phyloP scores from a whole-genome alignment of 2,888 invertebrate species.

The Trichogramma dendrolimi region DNA sequence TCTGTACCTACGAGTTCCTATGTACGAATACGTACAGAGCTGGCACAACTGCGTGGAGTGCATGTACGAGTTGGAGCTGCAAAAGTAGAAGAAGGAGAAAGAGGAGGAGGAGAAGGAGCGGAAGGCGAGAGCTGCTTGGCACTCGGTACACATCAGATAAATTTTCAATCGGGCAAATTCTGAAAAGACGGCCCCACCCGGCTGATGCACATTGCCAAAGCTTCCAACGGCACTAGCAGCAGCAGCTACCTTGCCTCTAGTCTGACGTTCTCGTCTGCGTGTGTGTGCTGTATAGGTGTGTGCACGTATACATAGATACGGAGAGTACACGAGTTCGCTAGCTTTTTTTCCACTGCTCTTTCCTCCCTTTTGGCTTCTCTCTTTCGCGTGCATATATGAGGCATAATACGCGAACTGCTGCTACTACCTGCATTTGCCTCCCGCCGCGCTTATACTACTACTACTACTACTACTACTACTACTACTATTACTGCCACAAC shows the following conservation, averaged over 20 bases:
- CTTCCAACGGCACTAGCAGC: conserved; percentile 9
- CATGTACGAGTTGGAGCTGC: too few species aligned
- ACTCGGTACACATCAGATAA: conserved; percentile 46
- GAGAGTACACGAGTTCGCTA: too few species aligned
- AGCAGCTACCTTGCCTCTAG: background rate
- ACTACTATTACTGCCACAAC: too few species aligned
- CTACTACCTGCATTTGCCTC: background rate
- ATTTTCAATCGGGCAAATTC: conserved; percentile 50
- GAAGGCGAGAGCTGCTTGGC: conserved; percentile 31
- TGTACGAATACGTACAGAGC: too few species aligned
- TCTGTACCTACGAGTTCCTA: too few species aligned
- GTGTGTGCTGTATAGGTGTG: too few species aligned
- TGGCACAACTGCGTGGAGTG: too few species aligned
- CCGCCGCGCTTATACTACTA: background rate
- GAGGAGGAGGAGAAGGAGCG: conserved; percentile 20
- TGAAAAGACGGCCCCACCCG: conserved; percentile 35
- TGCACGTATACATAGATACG: too few species aligned
- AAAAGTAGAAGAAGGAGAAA: too few species aligned
- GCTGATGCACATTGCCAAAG: conserved; percentile 19
- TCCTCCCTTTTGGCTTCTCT: conserved; percentile 11
- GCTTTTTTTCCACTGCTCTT: background rate
- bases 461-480: background rate
- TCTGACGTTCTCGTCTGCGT: background rate
- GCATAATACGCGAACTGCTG: conserved; percentile 4
- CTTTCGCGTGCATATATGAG: conserved; percentile 5